Conservation (phyloP, 2,888 invertebrate species). For the Anthoptus insignis region DNA sequence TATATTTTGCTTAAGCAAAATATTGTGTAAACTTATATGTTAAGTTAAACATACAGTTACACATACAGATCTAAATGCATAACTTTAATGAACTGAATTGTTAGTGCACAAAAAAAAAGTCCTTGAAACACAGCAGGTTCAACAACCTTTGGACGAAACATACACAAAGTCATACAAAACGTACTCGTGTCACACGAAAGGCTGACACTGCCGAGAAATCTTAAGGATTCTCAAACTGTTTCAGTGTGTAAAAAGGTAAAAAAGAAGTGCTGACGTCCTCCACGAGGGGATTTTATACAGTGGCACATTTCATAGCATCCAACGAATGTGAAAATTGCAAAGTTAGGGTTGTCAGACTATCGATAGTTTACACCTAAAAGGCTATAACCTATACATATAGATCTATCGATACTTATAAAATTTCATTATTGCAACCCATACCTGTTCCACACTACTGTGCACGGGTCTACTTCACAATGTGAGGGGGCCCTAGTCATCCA, state of each 20-base stretch:
- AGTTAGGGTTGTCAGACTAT: too few species aligned
- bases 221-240: constrained; percentile 37
- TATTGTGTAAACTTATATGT: too few species aligned
- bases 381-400: too few species aligned
- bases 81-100: neutral
- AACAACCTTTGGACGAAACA: constrained; percentile 22
- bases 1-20: too few species aligned
- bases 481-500: too few species aligned
- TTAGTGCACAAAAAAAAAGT: constrained; percentile 11
- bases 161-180: constrained; percentile 23
- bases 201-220: constrained; percentile 28
- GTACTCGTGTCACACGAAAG: constrained; percentile 25
- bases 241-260: constrained; percentile 37
- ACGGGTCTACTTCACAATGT: too few species aligned
- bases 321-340: constrained; percentile 16
- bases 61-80: too few species aligned
- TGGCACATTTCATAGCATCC: constrained; percentile 22
- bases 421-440: too few species aligned
- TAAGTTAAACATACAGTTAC: too few species aligned
- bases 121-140: constrained; percentile 6
- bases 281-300: constrained; percentile 23
- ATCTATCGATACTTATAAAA: too few species aligned
- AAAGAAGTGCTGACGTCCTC: constrained; percentile 18
- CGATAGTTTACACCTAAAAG: too few species aligned
- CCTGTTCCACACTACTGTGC: too few species aligned